A percentile compares a stretch with the other conserved stretches of the same genome.
These are phyloP conservation scores for Lophotis ruficrista DNA, from an alignment of 2,113 vertebrate species.

Conservation along the genomic window DNA sequence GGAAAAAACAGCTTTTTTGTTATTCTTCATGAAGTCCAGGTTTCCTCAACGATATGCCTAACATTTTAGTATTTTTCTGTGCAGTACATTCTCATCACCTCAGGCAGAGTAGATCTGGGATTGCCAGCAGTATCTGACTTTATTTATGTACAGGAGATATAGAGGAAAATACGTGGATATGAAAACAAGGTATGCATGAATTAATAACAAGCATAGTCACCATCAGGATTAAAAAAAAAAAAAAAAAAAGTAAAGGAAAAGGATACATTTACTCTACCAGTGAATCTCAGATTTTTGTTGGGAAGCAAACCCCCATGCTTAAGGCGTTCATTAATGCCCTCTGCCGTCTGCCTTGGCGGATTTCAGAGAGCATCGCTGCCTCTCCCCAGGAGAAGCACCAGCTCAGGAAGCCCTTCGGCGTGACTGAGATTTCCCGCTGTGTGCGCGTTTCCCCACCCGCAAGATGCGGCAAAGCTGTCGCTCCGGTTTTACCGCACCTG, in stretches of 20 bases:
- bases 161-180: rapidly evolving
- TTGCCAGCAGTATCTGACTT: neutral
- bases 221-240: too few species aligned
- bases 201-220: neutral
- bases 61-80: neutral
- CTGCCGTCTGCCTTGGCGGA: conserved; percentile 60
- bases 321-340: conserved; percentile 62
- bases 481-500: rapidly evolving
- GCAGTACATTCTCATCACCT: rapidly evolving
- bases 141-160: neutral
- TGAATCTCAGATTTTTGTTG: neutral
- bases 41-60: neutral
- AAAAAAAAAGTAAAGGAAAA: rapidly evolving
- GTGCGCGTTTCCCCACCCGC: neutral
- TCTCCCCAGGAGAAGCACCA: too few species aligned
- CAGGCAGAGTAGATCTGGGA: neutral
- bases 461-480: neutral
- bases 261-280: neutral
- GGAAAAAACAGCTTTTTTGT: rapidly evolving
- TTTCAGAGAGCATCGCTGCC: neutral
- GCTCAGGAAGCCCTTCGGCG: rapidly evolving
- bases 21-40: neutral
- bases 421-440: rapidly evolving
- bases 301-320: neutral
- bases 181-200: neutral